Base-by-base conservation (phyloP, 2,113 vertebrate genomes). In the Chaetodon auriga region DNA sequence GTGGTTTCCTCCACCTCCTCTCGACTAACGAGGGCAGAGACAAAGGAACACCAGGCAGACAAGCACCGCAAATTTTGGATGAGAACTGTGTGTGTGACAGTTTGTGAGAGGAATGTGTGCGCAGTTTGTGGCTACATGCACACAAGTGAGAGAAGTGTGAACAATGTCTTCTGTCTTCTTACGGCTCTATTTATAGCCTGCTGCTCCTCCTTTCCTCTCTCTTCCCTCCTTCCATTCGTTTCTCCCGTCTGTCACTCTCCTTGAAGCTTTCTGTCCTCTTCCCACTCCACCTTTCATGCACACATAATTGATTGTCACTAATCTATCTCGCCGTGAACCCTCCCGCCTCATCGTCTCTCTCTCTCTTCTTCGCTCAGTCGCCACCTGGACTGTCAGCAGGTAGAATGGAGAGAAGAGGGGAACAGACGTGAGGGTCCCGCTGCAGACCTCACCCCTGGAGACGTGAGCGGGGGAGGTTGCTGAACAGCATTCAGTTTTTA, bases 11-110 rank as follows among this genome's bases (percentile, higher is more conserved):
- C 51, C 15, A 6, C 51, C 53, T 65, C 36, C 14, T 57, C 12
- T 18, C 2, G n/a, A 63, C 74, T 79, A 75, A 78, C 36, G 45
- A 81, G 72, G 66, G 60, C 45, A 51, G 68, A 66, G 61, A 68
- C 60, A 60, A 60, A 85, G 71, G 48, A 57, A 66, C 68, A 38
- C 46, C 53, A 1, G 14, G 2, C 45, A 85, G 21, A 68, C 18
- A 15, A 51, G 60, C 51, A 15, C 16, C 0, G 63, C n/a, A 60
- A 75, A 30, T 43, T 46, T 53, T 49, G n/a, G 62, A 30, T 8
- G 6, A 23, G n/a, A 4, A 18, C 11, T 16, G 36, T 72, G 69
- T 62, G 61, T 18, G 16, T 36, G 16, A 30, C 30, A 18, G 18
- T 51, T 15, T 54, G 21, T 23, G n/a, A 21, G 9, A 21, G 43